Conservation (phyloP, 2,797 vertebrate genomes). For the Bryconaethiops microstoma region DNA sequence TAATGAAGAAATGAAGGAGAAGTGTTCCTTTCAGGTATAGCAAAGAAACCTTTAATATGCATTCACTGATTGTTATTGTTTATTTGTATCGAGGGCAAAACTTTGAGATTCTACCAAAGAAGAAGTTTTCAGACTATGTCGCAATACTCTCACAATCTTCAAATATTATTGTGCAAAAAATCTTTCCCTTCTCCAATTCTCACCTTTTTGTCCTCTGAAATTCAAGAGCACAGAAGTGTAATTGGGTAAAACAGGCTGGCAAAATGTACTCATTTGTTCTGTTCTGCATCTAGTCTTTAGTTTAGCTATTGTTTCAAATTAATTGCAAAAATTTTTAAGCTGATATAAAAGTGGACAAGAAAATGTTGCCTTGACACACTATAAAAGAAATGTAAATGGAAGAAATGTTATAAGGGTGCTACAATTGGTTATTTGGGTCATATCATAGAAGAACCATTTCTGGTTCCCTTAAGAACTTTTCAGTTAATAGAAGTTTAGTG, state of each 20-base stretch:
- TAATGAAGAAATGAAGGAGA: too few relatives aligned
- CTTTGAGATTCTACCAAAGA: neutral
- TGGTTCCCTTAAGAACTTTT: too few relatives aligned
- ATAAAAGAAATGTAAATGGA: too few relatives aligned
- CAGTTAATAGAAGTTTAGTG: too few relatives aligned
- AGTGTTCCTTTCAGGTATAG: too few relatives aligned
- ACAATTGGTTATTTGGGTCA: too few relatives aligned
- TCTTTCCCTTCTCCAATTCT: neutral
- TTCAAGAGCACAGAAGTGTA: neutral
- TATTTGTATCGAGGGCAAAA: neutral
- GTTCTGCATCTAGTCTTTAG: neutral
- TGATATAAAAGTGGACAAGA: neutral
- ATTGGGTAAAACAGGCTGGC: neutral
- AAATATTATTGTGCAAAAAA: neutral
- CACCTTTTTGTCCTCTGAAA: neutral
- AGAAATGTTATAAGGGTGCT: too few relatives aligned
- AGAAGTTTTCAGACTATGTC: neutral
- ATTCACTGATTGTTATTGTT: neutral
- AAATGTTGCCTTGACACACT: too few relatives aligned
- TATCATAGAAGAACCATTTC: too few relatives aligned
- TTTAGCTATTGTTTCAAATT: neutral
- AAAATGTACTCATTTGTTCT: neutral
- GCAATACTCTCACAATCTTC: neutral
- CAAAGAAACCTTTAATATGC: too few relatives aligned
- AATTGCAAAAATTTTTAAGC: neutral